Conservation (phyloP, 64 coral and sea anemone species). For the Montipora efflorescens region DNA sequence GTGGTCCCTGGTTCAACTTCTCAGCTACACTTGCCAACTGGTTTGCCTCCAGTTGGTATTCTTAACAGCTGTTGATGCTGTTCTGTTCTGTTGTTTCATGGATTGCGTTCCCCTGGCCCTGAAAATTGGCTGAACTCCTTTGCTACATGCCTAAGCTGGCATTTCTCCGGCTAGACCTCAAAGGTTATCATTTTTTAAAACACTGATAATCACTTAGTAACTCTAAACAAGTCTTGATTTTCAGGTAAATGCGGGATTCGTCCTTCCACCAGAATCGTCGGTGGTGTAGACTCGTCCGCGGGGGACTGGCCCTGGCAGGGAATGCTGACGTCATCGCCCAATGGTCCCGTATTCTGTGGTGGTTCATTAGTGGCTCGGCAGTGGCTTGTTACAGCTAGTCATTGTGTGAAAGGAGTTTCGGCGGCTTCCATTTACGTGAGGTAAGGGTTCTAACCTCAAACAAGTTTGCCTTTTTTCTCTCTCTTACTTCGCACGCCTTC, state of each 20-base stretch:
- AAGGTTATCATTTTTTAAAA: too few species aligned
- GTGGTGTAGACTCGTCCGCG: constrained; percentile 9
- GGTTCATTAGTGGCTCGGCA: constrained; percentile 24
- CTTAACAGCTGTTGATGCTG: too few species aligned
- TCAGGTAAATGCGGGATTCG: constrained; percentile 20
- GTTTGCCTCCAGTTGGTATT: too few species aligned
- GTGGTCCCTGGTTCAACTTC: too few species aligned
- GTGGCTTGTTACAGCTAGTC: constrained; percentile 46
- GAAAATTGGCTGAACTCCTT: too few species aligned
- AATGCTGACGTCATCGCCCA: constrained; percentile 20
- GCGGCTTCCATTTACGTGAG: constrained; percentile 19
- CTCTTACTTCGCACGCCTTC: too few species aligned
- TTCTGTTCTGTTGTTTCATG: too few species aligned
- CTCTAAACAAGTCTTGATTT: neutral
- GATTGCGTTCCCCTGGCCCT: too few species aligned
- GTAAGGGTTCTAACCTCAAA: neutral
- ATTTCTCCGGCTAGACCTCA: too few species aligned
- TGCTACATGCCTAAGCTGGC: too few species aligned
- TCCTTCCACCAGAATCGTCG: constrained; percentile 34
- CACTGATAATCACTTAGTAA: too few species aligned
- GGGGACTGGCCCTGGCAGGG: constrained; percentile 45
- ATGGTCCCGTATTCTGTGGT: constrained; percentile 30
- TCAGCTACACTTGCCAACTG: too few species aligned
- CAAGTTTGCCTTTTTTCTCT: neutral
- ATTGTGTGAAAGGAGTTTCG: neutral